phyloP scores from a whole-genome alignment of 2,888 invertebrate genomes.

The Fragum sueziense region DNA sequence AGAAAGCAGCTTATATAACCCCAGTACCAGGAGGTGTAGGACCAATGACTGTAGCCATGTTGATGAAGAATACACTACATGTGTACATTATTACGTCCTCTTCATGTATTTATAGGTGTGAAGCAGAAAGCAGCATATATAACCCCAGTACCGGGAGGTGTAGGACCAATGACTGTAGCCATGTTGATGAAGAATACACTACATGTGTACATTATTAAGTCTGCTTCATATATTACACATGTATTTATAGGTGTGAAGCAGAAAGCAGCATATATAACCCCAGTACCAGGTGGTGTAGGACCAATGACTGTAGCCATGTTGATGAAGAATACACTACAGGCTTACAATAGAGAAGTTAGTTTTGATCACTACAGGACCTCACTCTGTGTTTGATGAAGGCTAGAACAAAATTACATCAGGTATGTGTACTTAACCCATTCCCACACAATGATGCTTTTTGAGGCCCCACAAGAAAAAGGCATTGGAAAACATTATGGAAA shows the following conservation, averaged over 20 bases:
- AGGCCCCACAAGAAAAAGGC: too few species aligned
- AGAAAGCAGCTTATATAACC: conserved; percentile 92
- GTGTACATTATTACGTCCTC: too few species aligned
- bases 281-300: conserved; percentile 95
- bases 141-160: conserved; percentile 96
- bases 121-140: conserved; percentile 91
- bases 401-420: too few species aligned
- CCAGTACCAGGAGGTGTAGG: conserved; percentile 96
- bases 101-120: conserved; percentile 87
- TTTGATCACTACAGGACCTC: conserved; percentile 62
- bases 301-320: conserved; percentile 97
- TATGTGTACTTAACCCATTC: too few species aligned
- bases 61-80: conserved; percentile 93
- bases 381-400: conserved; percentile 7
- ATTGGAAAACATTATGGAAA: not conserved
- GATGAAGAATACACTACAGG: conserved; percentile 93
- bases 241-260: conserved; percentile 87
- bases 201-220: conserved; percentile 81
- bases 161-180: conserved; percentile 95
- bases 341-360: conserved; percentile 83
- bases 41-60: conserved; percentile 96
- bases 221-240: too few species aligned
- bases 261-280: conserved; percentile 92
- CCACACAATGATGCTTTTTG: too few species aligned
- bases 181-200: conserved; percentile 96